Evolutionary conservation across 1,140 invertebrate species (phyloP).

Genomic region (Scaptodrosophila lebanonensis): DNA sequence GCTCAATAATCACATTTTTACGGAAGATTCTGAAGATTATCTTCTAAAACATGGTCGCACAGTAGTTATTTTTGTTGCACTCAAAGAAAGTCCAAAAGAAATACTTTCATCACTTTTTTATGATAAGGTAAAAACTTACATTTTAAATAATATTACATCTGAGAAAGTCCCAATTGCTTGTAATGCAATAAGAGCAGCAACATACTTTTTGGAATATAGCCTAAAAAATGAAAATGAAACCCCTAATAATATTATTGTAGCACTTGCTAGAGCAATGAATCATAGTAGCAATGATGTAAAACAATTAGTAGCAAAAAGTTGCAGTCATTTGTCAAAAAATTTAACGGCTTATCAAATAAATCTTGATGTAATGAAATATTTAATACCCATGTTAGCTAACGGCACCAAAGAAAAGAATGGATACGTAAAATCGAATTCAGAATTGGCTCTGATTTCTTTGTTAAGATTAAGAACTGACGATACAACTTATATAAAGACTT

Average conservation of each 20-base stretch:
- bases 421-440: conserved; percentile 94
- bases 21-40: conserved; percentile 84
- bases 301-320: conserved; percentile 90
- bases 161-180: conserved; percentile 88
- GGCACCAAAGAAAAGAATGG: conserved; percentile 98
- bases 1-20: conserved; percentile 86
- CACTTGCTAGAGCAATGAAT: conserved; percentile 94
- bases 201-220: conserved; percentile 89
- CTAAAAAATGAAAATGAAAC: conserved; percentile 81
- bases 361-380: conserved; percentile 85
- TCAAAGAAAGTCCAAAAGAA: conserved; percentile 90
- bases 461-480: conserved; percentile 88
- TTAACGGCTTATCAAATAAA: conserved; percentile 81
- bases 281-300: conserved; percentile 96
- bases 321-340: conserved; percentile 84
- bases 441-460: conserved; percentile 92
- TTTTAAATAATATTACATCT: conserved; percentile 84
- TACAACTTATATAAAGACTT: conserved; percentile 85
- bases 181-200: conserved; percentile 90
- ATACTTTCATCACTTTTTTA: conserved; percentile 84
- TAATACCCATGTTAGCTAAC: conserved; percentile 95
- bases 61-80: conserved; percentile 88
- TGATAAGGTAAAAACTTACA: conserved; percentile 83
- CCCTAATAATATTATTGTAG: conserved; percentile 82
- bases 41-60: conserved; percentile 88